A percentile compares a stretch with the other conserved stretches of the same genome.
Evolutionary conservation across 2,888 invertebrate genomes (phyloP).

Genomic region (Lobophora halterata): DNA sequence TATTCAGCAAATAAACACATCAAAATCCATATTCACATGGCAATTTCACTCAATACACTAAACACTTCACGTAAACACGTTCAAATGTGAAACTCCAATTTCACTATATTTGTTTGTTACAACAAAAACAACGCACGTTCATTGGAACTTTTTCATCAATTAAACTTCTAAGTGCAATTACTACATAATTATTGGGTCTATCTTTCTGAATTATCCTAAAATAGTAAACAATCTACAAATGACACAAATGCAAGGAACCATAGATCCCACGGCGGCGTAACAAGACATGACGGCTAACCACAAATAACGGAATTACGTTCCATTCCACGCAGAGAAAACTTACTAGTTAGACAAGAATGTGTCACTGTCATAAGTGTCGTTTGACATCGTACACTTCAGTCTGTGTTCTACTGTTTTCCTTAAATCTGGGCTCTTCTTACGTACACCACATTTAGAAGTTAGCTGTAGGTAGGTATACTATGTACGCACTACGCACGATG

Average conservation of each 20-base stretch:
- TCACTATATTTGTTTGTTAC: slow-evolving; percentile 16
- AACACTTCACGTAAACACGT: slow-evolving; percentile 72
- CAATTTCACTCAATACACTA: slow-evolving; percentile 45
- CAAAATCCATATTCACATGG: slow-evolving; percentile 41
- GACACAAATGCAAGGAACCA: slow-evolving; percentile 72
- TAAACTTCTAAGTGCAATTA: slow-evolving; percentile 28
- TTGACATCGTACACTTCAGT: too few relatives aligned
- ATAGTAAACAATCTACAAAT: slow-evolving; percentile 75
- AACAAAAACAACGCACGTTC: slow-evolving; percentile 15
- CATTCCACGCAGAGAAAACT: slow-evolving; percentile 40
- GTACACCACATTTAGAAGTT: too few relatives aligned
- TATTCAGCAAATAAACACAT: slow-evolving; percentile 41
- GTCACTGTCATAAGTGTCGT: too few relatives aligned
- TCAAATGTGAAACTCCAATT: slow-evolving; percentile 35
- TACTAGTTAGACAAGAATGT: background rate
- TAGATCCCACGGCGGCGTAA: slow-evolving; percentile 74
- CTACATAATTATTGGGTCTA: slow-evolving; percentile 35
- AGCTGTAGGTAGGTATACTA: too few relatives aligned
- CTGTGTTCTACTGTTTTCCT: too few relatives aligned
- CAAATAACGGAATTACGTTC: slow-evolving; percentile 63
- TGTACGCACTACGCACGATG: too few relatives aligned
- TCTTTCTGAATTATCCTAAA: slow-evolving; percentile 55
- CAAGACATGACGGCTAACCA: slow-evolving; percentile 60
- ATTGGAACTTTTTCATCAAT: too few relatives aligned
- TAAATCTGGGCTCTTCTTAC: too few relatives aligned